phyloP scores from a whole-genome alignment of 2,888 invertebrate species.

The Plebejus argus region DNA sequence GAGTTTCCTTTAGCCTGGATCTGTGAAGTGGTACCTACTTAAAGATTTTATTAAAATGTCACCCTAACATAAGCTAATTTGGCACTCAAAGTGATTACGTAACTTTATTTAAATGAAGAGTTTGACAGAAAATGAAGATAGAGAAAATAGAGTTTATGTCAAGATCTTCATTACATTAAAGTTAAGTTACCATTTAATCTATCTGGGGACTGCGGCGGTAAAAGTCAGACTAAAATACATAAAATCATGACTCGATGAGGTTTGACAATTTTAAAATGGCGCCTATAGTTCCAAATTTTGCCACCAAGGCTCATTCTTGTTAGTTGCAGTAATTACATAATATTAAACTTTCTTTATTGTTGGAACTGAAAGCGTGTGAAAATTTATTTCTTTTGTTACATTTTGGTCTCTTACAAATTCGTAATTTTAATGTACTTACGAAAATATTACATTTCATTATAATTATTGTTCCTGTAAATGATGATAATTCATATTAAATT shows the following conservation, averaged over 20 bases:
- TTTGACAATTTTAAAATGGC: not conserved
- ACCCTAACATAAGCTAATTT: not conserved
- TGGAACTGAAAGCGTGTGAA: not conserved
- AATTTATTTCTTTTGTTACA: conserved; percentile 18
- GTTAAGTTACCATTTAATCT: not conserved
- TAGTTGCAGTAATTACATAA: conserved; percentile 8
- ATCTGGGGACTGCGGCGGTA: not conserved
- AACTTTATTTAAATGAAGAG: too few species aligned
- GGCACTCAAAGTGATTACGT: not conserved
- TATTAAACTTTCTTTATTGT: conserved; percentile 13
- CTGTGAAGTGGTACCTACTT: not conserved
- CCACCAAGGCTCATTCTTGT: not conserved
- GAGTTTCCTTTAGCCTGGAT: too few species aligned
- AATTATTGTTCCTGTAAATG: not conserved
- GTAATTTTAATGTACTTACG: not conserved
- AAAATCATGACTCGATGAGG: not conserved
- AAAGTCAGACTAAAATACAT: not conserved
- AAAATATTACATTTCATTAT: not conserved
- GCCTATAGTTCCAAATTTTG: not conserved
- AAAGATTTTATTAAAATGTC: not conserved
- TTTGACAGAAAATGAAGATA: not conserved
- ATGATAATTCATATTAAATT: not conserved
- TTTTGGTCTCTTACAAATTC: not conserved
- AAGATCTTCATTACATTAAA: not conserved
- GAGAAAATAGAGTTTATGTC: not conserved